A percentile compares a stretch with the other conserved stretches of the same genome.
These are phyloP conservation scores for Momotus momota DNA, from an alignment of 2,797 vertebrate species.

Conservation along the genomic window DNA sequence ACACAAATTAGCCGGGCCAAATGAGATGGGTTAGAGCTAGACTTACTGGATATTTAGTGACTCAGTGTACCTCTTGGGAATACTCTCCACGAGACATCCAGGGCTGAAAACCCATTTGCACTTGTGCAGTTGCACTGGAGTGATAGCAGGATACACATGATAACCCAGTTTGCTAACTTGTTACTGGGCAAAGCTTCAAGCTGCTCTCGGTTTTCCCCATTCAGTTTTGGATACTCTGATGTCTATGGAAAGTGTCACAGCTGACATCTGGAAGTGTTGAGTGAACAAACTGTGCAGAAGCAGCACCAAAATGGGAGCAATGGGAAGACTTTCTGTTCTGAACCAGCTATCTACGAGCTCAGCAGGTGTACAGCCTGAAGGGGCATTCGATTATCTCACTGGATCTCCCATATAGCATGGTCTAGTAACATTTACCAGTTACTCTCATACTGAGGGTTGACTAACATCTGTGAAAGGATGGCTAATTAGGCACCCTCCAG, in stretches of 20 bases:
- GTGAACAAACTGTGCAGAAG: background rate
- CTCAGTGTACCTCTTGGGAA: background rate
- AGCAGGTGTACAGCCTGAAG: background rate
- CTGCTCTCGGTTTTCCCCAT: background rate
- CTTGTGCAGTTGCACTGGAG: background rate
- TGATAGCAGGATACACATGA: background rate
- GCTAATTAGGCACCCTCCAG: background rate
- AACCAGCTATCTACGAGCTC: background rate
- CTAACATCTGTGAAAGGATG: background rate
- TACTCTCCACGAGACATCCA: background rate
- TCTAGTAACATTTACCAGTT: background rate
- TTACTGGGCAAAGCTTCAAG: background rate
- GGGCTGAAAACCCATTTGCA: background rate
- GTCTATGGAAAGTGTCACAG: background rate
- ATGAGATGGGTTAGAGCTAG: background rate
- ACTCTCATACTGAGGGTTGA: background rate
- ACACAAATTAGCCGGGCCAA: background rate
- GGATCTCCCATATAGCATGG: background rate
- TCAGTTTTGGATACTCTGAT: constrained; percentile 16
- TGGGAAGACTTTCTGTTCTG: background rate
- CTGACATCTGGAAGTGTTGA: background rate
- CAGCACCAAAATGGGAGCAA: background rate
- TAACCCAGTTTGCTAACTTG: background rate
- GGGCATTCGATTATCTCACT: background rate
- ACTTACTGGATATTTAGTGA: background rate